Conservation (phyloP, 2,113 vertebrate species). For the Aepyceros melampus region DNA sequence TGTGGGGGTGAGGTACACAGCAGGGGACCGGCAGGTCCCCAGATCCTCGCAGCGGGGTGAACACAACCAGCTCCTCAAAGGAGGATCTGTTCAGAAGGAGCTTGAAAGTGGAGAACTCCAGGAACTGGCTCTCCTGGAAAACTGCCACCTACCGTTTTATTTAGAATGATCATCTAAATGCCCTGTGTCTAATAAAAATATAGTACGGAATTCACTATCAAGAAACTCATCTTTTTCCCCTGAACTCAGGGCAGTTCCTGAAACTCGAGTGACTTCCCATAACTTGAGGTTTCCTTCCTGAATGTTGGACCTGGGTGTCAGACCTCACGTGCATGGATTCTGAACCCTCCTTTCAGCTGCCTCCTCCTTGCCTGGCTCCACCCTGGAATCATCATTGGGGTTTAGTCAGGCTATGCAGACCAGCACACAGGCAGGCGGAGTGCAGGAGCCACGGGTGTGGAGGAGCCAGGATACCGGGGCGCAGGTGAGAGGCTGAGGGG, state of each 20-base stretch:
- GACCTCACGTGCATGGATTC: rapidly evolving
- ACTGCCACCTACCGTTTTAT: neutral
- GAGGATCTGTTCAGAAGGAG: rapidly evolving
- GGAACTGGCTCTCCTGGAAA: neutral
- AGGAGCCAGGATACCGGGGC: rapidly evolving
- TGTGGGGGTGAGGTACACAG: rapidly evolving
- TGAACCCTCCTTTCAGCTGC: rapidly evolving
- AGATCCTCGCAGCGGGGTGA: rapidly evolving
- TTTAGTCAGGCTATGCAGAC: rapidly evolving
- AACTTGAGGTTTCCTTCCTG: neutral
- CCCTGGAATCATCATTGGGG: rapidly evolving
- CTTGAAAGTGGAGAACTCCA: neutral
- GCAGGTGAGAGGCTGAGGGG: neutral
- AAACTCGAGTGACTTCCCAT: neutral
- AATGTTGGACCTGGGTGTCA: rapidly evolving
- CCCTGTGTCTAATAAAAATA: neutral
- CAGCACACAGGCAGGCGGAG: neutral
- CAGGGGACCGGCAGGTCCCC: neutral
- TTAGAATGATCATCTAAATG: neutral
- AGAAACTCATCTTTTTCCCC: neutral
- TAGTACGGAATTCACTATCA: neutral
- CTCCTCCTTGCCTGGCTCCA: neutral
- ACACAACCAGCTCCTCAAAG: neutral
- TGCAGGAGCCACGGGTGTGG: neutral
- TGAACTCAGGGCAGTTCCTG: neutral